Evolutionary conservation across 2,797 vertebrate species (phyloP), one percentile per base, ranked within the genome.

Genomic region (Acipenser transmontanus): DNA sequence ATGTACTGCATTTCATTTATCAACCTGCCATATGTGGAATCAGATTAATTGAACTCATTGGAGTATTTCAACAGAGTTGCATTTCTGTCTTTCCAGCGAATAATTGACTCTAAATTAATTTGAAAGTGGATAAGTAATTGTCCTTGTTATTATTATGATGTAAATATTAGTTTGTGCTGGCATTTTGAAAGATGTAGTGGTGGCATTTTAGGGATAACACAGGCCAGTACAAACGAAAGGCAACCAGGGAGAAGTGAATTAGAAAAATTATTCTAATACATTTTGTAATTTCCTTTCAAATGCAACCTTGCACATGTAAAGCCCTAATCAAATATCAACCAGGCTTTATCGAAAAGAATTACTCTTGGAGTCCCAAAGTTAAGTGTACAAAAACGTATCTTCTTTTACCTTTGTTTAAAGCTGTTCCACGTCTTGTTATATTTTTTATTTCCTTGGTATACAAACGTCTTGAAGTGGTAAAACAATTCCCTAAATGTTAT

Each of bases 1-100:
- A 87, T 84, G 76, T 74, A 73, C 80, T 81, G 80, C 83, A 87
- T 79, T 85, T 84, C 84, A 84, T 91, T 88, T 91, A 84, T 91
- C 86, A 88, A 85, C 71, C 71, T 82, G 80, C 86, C 82, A 74
- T 78, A 77, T 82, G 87, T 68, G 68, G 76, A 86, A 86, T 71
- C 72, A 85, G 86, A 92, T 91, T 91, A 87, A 93, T 93, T 93
- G 89, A 82, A 80, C 74, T 78, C 80, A 76, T 87, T 79, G 77
- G 73, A 66, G 49, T 72, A 71, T 80, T 78, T 79, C 75, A 80
- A 77, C 72, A 74, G 71, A 78, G 82, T 77, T 76, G 47, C 71
- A 69, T 77, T 78, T 81, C 80, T 82, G 73, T 76, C 71, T 72
- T 78, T 76, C 69, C 71, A 66, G 65, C 69, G 76, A 81, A 77